Conservation (phyloP, 2,113 vertebrate species). For the Phoxinus phoxinus region DNA sequence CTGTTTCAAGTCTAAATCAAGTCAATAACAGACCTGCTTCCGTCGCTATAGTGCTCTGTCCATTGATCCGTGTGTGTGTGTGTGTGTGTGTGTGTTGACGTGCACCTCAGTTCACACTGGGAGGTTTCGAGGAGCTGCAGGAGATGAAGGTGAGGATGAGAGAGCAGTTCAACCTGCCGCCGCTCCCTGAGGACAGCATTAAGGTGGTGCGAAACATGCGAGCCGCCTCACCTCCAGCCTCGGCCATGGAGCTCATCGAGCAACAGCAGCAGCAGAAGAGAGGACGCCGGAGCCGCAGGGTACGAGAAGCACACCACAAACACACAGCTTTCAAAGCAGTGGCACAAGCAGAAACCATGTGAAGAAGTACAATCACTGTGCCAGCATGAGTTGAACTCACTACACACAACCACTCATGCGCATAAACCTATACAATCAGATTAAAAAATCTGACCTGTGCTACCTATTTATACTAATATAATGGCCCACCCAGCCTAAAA, state of each 20-base stretch:
- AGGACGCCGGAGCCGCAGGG: constrained; percentile 89
- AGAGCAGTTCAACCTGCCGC: constrained; percentile 79
- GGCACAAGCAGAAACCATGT: neutral
- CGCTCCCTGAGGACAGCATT: constrained; percentile 92
- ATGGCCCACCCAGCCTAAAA: neutral
- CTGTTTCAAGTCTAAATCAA: neutral
- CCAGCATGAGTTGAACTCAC: neutral
- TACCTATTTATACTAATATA: neutral
- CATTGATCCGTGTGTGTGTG: neutral
- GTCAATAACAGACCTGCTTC: neutral
- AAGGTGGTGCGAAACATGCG: constrained; percentile 91
- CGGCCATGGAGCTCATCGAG: constrained; percentile 88
- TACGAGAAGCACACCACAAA: constrained; percentile 60
- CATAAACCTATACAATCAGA: neutral
- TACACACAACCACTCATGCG: neutral
- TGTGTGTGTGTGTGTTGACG: neutral
- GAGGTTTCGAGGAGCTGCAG: constrained; percentile 92
- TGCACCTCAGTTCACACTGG: constrained; percentile 86
- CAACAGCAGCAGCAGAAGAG: constrained; percentile 89
- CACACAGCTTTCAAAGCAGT: neutral
- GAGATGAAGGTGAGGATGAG: constrained; percentile 83
- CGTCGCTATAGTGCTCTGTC: neutral
- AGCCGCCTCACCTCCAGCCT: constrained; percentile 89
- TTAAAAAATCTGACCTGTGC: neutral
- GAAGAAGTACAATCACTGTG: neutral